A percentile compares a stretch with the other conserved stretches of the same genome.
Conservation (phyloP, 2,797 vertebrate genomes). For the Hypotaenidia philippensis region DNA sequence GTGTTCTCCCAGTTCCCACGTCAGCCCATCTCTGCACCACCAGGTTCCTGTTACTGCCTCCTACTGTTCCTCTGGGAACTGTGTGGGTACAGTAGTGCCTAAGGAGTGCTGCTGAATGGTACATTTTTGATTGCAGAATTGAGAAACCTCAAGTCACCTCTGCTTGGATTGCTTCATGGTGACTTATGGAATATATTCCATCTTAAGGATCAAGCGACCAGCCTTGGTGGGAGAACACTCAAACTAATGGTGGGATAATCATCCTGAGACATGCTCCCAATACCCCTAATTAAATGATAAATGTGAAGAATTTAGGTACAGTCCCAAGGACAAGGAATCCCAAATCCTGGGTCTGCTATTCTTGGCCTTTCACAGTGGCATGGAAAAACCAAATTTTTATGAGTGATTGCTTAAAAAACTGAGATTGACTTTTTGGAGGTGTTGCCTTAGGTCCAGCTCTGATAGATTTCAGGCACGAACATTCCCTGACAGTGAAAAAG, state of each 20-base stretch:
- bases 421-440: background rate
- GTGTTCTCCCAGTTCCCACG: background rate
- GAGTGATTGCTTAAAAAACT: background rate
- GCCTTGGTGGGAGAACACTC: background rate
- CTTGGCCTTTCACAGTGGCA: background rate
- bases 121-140: background rate
- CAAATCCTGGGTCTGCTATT: background rate
- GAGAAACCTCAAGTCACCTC: background rate
- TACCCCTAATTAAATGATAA: background rate
- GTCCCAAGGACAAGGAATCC: background rate
- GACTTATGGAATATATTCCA: background rate
- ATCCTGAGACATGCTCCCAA: background rate
- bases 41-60: background rate
- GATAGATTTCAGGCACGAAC: background rate
- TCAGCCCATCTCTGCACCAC: background rate
- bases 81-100: background rate
- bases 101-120: background rate
- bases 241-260: background rate
- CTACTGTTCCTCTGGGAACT: background rate
- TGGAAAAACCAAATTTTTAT: background rate
- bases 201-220: background rate
- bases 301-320: background rate
- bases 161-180: background rate
- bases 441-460: background rate
- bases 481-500: conserved; percentile 53